Evolutionary conservation across 2,888 invertebrate genomes (phyloP).

Genomic region (Agrotis clavis): DNA sequence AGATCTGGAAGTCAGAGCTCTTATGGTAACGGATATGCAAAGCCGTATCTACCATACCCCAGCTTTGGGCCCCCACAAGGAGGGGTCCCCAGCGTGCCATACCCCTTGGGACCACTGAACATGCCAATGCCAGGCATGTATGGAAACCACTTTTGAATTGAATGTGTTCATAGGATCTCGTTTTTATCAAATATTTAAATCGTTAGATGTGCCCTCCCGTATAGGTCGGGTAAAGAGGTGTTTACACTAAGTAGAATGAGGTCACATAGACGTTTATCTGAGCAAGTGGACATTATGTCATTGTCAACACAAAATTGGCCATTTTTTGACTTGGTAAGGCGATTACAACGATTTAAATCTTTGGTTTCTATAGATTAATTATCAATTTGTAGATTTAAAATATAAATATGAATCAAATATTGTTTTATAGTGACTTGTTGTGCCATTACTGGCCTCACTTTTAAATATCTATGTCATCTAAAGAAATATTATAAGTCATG

Average conservation of each 20-base stretch:
- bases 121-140: conserved; percentile 95
- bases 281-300: too few relatives aligned
- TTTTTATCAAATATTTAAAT: not conserved
- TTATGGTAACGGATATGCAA: conserved; percentile 83
- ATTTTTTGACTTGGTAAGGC: too few relatives aligned
- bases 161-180: conserved; percentile 53
- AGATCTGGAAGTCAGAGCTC: conserved; percentile 80
- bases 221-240: too few relatives aligned
- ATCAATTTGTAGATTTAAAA: conserved; percentile 55
- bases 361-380: conserved; percentile 41
- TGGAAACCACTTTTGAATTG: conserved; percentile 84
- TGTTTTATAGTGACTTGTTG: conserved; percentile 54
- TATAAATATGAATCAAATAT: conserved; percentile 59
- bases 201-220: too few relatives aligned
- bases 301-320: too few relatives aligned
- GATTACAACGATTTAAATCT: too few relatives aligned
- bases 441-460: conserved; percentile 46
- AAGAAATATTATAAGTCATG: conserved; percentile 41
- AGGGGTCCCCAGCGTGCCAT: conserved; percentile 92
- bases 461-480: conserved; percentile 46
- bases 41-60: conserved; percentile 86
- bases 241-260: too few relatives aligned
- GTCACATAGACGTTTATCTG: too few relatives aligned
- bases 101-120: conserved; percentile 93
- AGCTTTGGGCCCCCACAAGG: conserved; percentile 86